Conservation (phyloP, 2,113 vertebrate species). For the Podarcis cretensis region DNA sequence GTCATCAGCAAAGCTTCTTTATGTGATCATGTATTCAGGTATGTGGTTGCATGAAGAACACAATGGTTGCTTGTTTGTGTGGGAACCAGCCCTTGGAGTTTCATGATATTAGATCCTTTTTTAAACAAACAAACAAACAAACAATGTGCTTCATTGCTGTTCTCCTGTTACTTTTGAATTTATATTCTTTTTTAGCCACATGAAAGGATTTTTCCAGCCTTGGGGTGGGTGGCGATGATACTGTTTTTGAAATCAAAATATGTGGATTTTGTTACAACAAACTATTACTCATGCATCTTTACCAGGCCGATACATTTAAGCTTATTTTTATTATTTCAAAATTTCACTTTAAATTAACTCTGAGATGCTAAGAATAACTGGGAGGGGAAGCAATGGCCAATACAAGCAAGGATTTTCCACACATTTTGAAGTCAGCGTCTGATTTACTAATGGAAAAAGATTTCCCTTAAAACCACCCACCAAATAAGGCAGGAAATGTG, state of each 20-base stretch:
- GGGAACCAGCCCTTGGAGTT: background rate
- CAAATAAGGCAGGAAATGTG: constrained; percentile 46
- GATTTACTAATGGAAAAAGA: background rate
- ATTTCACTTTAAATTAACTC: constrained; percentile 64
- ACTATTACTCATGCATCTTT: constrained; percentile 59
- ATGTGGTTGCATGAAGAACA: background rate
- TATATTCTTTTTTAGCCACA: background rate
- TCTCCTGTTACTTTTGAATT: background rate
- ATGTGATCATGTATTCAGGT: no score
- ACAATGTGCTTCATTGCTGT: accelerated
- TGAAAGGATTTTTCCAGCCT: constrained; percentile 31
- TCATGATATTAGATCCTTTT: background rate
- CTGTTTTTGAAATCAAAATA: constrained; percentile 40
- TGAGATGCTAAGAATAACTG: constrained; percentile 26
- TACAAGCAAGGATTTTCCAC: background rate
- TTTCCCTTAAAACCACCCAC: background rate
- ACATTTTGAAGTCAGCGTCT: constrained; percentile 28
- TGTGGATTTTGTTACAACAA: constrained; percentile 61
- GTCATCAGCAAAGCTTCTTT: background rate
- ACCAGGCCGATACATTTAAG: constrained; percentile 43
- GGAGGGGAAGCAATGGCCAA: constrained; percentile 5
- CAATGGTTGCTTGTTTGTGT: background rate
- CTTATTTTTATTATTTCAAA: constrained; percentile 68
- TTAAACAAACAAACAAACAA: background rate
- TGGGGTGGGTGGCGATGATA: constrained; percentile 25